Percentiles rank a stretch among this genome's conserved stretches.
phyloP scores from a whole-genome alignment of 2,888 invertebrate genomes.

The Fissipunctia ypsillon region DNA sequence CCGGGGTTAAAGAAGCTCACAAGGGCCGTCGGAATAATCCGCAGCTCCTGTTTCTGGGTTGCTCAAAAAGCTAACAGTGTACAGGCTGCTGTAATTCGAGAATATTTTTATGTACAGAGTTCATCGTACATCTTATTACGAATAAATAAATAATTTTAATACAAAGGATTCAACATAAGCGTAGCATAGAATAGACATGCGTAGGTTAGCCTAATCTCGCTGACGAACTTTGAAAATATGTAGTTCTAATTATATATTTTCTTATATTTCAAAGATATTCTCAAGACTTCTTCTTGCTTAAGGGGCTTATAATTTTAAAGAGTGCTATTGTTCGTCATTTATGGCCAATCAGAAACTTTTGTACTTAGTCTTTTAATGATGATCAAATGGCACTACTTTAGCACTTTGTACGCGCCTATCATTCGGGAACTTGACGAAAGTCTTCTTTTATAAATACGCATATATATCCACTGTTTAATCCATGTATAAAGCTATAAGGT shows the following conservation, averaged over 20 bases:
- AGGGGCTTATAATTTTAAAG: slow-evolving; percentile 76
- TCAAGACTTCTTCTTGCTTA: slow-evolving; percentile 75
- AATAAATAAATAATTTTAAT: slow-evolving; percentile 24
- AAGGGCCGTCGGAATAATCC: slow-evolving; percentile 84
- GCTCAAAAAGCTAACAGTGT: slow-evolving; percentile 87
- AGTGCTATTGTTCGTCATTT: slow-evolving; percentile 74
- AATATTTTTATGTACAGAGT: slow-evolving; percentile 48
- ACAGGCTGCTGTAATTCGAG: slow-evolving; percentile 80
- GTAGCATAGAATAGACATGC: slow-evolving; percentile 57
- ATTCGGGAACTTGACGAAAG: slow-evolving; percentile 58
- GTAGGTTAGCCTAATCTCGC: slow-evolving; percentile 77
- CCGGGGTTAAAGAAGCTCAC: slow-evolving; percentile 74
- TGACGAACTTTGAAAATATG: slow-evolving; percentile 68
- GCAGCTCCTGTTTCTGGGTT: slow-evolving; percentile 87
- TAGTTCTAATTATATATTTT: slow-evolving; percentile 62
- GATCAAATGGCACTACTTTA: slow-evolving; percentile 69
- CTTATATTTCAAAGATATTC: slow-evolving; percentile 63
- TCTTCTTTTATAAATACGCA: slow-evolving; percentile 52
- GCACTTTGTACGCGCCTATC: slow-evolving; percentile 71
- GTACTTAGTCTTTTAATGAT: neutral
- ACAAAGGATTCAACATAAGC: slow-evolving; percentile 19
- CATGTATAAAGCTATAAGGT: slow-evolving; percentile 68
- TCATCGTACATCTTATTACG: slow-evolving; percentile 19
- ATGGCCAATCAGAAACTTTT: slow-evolving; percentile 14
- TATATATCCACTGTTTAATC: slow-evolving; percentile 58